Evolutionary conservation across 2,797 vertebrate genomes (phyloP).

Genomic region (Onychomys leucogaster): DNA sequence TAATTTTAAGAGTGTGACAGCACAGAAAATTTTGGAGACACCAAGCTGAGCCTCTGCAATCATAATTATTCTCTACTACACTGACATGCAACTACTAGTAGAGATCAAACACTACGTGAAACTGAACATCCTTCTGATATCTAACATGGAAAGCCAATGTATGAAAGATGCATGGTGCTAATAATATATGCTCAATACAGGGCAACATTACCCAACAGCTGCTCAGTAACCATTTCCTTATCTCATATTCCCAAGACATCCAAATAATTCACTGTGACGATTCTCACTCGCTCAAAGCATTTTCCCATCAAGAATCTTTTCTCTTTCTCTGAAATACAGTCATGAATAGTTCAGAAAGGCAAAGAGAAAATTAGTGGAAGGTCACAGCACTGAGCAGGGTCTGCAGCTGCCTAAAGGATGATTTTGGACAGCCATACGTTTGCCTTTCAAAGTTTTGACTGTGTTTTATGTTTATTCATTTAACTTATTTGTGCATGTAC

Average conservation of each 20-base stretch:
- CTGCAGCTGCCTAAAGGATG: neutral
- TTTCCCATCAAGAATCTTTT: slow-evolving; percentile 12
- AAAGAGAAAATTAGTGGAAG: neutral
- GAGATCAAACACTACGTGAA: neutral
- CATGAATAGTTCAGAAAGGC: neutral
- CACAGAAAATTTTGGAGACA: neutral
- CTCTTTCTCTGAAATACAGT: slow-evolving; percentile 32
- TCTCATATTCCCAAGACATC: slow-evolving; percentile 43
- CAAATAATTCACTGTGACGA: slow-evolving; percentile 67
- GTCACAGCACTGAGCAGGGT: neutral
- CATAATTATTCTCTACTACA: neutral
- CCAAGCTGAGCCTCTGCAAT: neutral
- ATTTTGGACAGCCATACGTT: neutral
- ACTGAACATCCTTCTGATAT: neutral
- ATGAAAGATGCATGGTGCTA: neutral
- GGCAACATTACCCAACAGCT: neutral
- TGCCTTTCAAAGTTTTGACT: neutral
- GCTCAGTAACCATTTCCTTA: neutral
- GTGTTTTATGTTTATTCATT: neutral
- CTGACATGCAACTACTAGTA: neutral
- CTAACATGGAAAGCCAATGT: neutral
- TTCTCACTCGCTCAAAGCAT: slow-evolving; percentile 53
- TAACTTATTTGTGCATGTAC: neutral
- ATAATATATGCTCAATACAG: neutral
- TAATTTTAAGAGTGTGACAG: neutral